Evolutionary conservation across 2,888 invertebrate genomes (phyloP), one percentile per base, ranked within the genome.

Genomic region (Melinaea marsaeus): DNA sequence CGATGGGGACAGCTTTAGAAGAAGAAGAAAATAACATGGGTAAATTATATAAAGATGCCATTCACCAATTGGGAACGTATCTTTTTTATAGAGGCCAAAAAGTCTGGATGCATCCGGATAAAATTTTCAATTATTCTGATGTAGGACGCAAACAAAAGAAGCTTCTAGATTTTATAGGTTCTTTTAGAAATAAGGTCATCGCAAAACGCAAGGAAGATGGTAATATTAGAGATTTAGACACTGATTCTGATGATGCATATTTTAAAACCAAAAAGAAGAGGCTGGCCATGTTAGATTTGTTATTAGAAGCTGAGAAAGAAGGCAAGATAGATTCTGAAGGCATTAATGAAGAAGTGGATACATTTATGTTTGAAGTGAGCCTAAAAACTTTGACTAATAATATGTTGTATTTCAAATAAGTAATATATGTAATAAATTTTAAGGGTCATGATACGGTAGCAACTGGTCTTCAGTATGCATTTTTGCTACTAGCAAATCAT

Each of bases 1-100:
- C 95, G 0, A 94, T 96, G 93, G 95, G 95, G 1, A 91, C 92
- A 0, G 90, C 91, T 62, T 84, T 95, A 9, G 84, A 88, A 59
- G 82, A 89, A 91, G 0, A 88, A 59, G 51, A 54, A 3, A 57
- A 65, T 22, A 51, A 59, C 6, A 55, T 62, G 7, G 86, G 83
- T 13, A 63, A 57, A 57, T 61, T 33, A 3, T 95, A 94, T 74
- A 92, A 93, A 55, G 74, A 87, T 13, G 90, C 93, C 13, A 90
- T 94, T 61, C 83, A 91, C 59, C 75, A 80, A 3, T 72, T 92
- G 3, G 88, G 86, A 57, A 55, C 67, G 45, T 70, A 82, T 11
- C 65, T 89, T 0, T 69, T 87, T 0, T 70, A 84, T 32, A 80
- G 92, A 64, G 58, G 87, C 0, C 69, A 85, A 6, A 88, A 90